Percentiles rank a stretch among this genome's conserved stretches.
These are phyloP conservation scores for Cyanoramphus novaezelandiae DNA, from an alignment of 2,113 vertebrate genomes.

Conservation along the genomic window DNA sequence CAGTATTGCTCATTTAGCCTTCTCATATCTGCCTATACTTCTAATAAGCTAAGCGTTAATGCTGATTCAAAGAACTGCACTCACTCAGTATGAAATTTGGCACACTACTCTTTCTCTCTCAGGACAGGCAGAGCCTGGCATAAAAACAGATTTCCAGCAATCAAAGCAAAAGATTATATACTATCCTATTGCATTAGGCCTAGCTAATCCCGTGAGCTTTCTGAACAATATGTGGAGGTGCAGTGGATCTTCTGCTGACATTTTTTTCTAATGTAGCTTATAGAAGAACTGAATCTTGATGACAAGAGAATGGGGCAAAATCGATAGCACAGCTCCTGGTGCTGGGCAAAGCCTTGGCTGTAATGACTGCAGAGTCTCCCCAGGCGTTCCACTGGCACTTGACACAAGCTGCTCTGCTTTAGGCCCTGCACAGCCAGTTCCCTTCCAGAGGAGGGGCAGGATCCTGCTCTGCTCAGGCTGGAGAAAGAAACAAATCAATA, in stretches of 20 bases:
- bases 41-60: conserved; percentile 24
- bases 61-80: not conserved
- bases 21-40: not conserved
- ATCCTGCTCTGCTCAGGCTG: not conserved
- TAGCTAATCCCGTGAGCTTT: not conserved
- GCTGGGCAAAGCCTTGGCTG: not conserved
- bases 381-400: accelerated
- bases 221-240: not conserved
- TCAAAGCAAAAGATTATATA: not conserved
- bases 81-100: not conserved
- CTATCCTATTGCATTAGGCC: not conserved
- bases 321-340: not conserved
- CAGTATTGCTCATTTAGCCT: conserved; percentile 21
- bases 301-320: not conserved
- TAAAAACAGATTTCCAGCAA: conserved; percentile 16
- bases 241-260: not conserved
- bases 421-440: not conserved
- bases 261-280: not conserved
- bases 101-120: not conserved
- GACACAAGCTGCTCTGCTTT: not conserved
- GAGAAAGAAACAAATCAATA: not conserved
- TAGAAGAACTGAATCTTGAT: not conserved
- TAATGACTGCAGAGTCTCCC: not conserved
- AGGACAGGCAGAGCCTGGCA: not conserved
- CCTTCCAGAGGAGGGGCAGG: not conserved